Evolutionary conservation across 1,140 invertebrate genomes (phyloP).

Genomic region (Episyrphus balteatus): DNA sequence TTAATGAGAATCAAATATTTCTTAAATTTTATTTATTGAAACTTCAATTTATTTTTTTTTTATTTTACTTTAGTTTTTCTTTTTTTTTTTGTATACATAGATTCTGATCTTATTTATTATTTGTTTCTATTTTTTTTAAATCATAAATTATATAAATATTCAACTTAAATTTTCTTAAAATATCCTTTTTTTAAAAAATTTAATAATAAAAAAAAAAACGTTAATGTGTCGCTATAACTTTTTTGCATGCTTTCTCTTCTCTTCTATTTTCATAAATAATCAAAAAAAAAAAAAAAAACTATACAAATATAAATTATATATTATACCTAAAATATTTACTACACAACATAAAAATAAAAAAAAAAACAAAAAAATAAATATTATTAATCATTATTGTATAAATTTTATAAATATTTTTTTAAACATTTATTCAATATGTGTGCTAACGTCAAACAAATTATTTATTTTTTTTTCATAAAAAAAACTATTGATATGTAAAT

Average conservation of each 20-base stretch:
- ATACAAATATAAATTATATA: not conserved
- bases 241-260: constrained; percentile 10
- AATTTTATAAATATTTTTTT: no score
- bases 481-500: not conserved
- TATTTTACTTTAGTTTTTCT: not conserved
- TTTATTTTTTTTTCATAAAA: constrained; percentile 12
- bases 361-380: not conserved
- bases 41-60: not conserved
- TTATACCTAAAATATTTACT: not conserved
- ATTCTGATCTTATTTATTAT: no score
- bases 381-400: no score
- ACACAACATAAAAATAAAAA: constrained; percentile 7
- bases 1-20: no score
- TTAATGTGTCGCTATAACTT: constrained; percentile 10
- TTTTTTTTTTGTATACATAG: no score
- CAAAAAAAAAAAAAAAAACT: constrained; percentile 2
- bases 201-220: not conserved
- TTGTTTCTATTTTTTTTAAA: no score
- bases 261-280: constrained; percentile 4
- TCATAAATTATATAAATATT: not conserved
- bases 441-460: constrained; percentile 9
- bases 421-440: not conserved
- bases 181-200: not conserved
- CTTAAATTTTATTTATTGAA: no score
- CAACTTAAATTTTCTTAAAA: not conserved